phyloP scores from a whole-genome alignment of 2,888 invertebrate species.

The Drosophila robusta region DNA sequence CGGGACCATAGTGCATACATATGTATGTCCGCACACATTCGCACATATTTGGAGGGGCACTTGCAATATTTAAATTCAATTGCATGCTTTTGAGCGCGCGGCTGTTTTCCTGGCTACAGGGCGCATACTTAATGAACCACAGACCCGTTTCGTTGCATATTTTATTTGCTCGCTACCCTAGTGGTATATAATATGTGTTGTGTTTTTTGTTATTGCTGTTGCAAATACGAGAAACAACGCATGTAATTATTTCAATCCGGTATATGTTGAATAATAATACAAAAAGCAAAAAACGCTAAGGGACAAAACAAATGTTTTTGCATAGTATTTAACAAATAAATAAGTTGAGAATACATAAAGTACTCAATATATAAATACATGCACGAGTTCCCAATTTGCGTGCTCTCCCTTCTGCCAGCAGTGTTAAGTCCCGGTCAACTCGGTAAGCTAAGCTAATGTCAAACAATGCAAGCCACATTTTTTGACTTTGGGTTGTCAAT shows the following conservation, averaged over 20 bases:
- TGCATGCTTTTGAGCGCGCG: slow-evolving; percentile 70
- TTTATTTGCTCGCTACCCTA: slow-evolving; percentile 49
- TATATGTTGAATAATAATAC: slow-evolving; percentile 53
- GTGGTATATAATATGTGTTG: not conserved
- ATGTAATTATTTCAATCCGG: slow-evolving; percentile 18
- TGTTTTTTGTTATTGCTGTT: not conserved
- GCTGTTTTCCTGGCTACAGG: slow-evolving; percentile 60
- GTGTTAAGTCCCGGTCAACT: not conserved
- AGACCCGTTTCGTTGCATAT: slow-evolving; percentile 64
- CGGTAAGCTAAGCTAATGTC: slow-evolving; percentile 17
- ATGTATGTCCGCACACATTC: not conserved
- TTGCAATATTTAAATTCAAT: slow-evolving; percentile 81
- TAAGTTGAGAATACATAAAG: slow-evolving; percentile 24
- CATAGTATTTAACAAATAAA: slow-evolving; percentile 43
- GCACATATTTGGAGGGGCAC: slow-evolving; percentile 22
- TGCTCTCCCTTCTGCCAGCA: not conserved
- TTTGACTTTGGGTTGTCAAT: slow-evolving; percentile 49
- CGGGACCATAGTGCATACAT: slow-evolving; percentile 1
- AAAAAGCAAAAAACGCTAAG: slow-evolving; percentile 4
- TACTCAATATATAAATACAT: not conserved
- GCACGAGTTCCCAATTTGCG: not conserved
- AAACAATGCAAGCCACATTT: slow-evolving; percentile 6
- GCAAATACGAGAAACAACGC: slow-evolving; percentile 3
- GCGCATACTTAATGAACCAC: slow-evolving; percentile 77
- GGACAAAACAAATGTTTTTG: slow-evolving; percentile 46